A percentile compares a stretch with the other conserved stretches of the same genome.
Evolutionary conservation across 2,797 vertebrate genomes (phyloP).

Genomic region (Xenopus petersii): DNA sequence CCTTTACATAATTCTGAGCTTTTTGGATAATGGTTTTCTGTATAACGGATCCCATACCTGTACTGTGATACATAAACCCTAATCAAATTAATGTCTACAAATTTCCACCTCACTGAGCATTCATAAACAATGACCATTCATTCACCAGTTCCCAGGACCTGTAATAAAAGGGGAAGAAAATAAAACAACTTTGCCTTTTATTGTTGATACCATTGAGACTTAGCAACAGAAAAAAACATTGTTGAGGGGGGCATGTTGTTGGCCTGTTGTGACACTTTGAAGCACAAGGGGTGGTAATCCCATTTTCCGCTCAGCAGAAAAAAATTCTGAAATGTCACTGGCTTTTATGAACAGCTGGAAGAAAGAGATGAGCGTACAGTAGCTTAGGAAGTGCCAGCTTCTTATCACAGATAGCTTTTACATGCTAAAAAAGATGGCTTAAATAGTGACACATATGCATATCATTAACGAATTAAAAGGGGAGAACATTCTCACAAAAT

Average conservation of each 20-base stretch:
- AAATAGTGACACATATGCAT: too few relatives aligned
- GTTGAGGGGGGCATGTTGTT: conserved; percentile 52
- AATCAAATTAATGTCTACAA: too few relatives aligned
- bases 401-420: too few relatives aligned
- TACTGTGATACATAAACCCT: too few relatives aligned
- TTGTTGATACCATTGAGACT: background rate
- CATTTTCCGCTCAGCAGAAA: conserved; percentile 51
- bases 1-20: too few relatives aligned
- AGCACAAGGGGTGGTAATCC: conserved; percentile 57
- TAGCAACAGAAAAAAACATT: conserved; percentile 43
- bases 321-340: conserved; percentile 66
- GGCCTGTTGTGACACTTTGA: conserved; percentile 50
- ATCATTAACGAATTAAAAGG: too few relatives aligned
- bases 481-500: too few relatives aligned
- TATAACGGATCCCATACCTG: too few relatives aligned
- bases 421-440: too few relatives aligned
- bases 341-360: conserved; percentile 62
- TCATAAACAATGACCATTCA: too few relatives aligned
- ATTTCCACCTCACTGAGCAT: too few relatives aligned
- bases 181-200: background rate
- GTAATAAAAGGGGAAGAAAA: background rate
- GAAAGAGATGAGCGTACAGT: conserved; percentile 31
- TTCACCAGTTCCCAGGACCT: background rate
- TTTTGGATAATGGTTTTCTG: too few relatives aligned
- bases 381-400: background rate